Evolutionary conservation across 1,140 invertebrate species (phyloP).

Genomic region (Aphelenchoides besseyi): DNA sequence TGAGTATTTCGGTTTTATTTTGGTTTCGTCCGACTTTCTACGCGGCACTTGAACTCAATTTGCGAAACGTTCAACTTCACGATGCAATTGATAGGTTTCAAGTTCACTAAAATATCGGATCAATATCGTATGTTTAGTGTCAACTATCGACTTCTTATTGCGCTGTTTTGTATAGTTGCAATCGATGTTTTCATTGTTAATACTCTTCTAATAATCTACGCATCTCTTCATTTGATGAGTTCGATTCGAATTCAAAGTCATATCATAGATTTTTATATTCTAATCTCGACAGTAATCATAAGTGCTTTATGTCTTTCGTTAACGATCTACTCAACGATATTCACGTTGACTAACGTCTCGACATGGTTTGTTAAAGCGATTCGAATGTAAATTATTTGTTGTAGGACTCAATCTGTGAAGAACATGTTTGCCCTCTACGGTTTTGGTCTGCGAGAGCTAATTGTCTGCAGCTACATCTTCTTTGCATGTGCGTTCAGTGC

Average conservation of each 20-base stretch:
- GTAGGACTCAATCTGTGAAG: background rate
- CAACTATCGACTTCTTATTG: slow-evolving; percentile 17
- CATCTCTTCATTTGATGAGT: background rate
- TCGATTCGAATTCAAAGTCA: slow-evolving; percentile 4
- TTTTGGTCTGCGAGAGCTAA: slow-evolving; percentile 25
- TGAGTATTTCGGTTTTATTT: slow-evolving; percentile 18
- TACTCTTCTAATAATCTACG: slow-evolving; percentile 17
- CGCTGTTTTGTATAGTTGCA: background rate
- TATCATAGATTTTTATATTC: slow-evolving; percentile 16
- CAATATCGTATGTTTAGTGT: background rate
- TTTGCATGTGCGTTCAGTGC: background rate
- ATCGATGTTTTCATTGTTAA: slow-evolving; percentile 10
- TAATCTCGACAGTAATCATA: slow-evolving; percentile 16
- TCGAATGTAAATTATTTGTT: background rate
- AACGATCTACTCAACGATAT: background rate
- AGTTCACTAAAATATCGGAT: slow-evolving; percentile 6
- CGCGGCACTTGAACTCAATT: slow-evolving; percentile 22
- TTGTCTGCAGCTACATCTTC: slow-evolving; percentile 19
- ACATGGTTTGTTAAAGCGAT: slow-evolving; percentile 5
- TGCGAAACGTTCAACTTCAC: slow-evolving; percentile 29
- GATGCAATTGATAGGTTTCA: background rate
- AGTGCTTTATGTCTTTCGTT: slow-evolving; percentile 3
- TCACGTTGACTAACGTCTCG: slow-evolving; percentile 17
- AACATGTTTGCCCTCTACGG: slow-evolving; percentile 28
- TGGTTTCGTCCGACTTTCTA: slow-evolving; percentile 28